Base-by-base conservation (phyloP, 2,113 vertebrate species). In the Hoplias malabaricus region DNA sequence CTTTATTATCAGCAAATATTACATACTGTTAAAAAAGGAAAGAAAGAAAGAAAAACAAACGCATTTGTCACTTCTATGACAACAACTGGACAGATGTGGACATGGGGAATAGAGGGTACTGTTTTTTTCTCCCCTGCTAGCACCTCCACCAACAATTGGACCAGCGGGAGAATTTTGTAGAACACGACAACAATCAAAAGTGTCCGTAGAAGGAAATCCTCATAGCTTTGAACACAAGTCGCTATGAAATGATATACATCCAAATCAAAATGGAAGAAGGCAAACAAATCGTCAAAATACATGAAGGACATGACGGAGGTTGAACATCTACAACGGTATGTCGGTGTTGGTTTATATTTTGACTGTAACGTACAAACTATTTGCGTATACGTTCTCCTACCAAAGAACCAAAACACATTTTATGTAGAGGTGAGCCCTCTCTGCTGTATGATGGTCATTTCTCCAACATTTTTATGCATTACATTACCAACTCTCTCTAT, bases 1-100 rank as follows among this genome's bases (percentile, higher is more conserved):
- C 92, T 95, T 95, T 95, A 95, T 99, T 98, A 53, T 91, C 94
- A 94, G 93, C 93, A 97, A 99, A 96, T 93, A 93, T 95, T 95
- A 96, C 93, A 95, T 93, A 95, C 92, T 87, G 92, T 96, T 94
- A 94, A 96, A 96, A 96, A 95, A 54, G n/a, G n/a, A n/a, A n/a
- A n/a, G n/a, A 77, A 34, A 69, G 11, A 40, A 61, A 56, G 12
- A 19, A 73, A 40, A 66, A 29, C n/a, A 53, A 53, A 73, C 86
- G 89, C 87, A 92, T 92, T 89, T 92, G 84, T 86, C 48, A 88
- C 86, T 91, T 90, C 88, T 88, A 91, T 63, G 19, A 23, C 36
- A 71, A 80, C 69, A 75, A 66, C 54, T 63, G 62, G 68, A 80
- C 48, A 54, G 56, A 80, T 42, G 33, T 40, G 33, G 56, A 61